Evolutionary conservation across 2,888 invertebrate species (phyloP).

Genomic region (Hirtodrosophila duncani): DNA sequence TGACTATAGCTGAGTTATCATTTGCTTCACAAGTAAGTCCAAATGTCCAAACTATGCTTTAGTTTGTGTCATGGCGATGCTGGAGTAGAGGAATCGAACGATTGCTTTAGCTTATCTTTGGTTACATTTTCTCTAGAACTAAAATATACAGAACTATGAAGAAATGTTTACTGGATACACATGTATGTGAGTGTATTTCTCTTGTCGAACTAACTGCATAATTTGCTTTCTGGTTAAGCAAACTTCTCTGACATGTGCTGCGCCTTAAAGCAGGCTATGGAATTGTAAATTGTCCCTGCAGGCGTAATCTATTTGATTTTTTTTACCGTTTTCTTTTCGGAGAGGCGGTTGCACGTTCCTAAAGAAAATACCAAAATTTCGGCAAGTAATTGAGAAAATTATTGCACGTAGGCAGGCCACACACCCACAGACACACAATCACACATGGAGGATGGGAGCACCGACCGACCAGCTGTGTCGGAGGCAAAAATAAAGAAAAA

Average conservation of each 20-base stretch:
- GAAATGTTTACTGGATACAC: too few species aligned
- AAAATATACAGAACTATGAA: too few species aligned
- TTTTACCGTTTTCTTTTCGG: conserved; percentile 10
- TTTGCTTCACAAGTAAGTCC: conserved; percentile 30
- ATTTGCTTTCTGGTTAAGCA: conserved; percentile 47
- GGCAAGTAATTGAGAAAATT: conserved; percentile 68
- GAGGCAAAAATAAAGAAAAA: conserved; percentile 6
- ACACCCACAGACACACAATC: conserved; percentile 42
- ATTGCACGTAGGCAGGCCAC: conserved; percentile 67
- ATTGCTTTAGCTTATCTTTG: too few species aligned
- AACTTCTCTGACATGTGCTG: too few species aligned
- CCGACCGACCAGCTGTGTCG: conserved; percentile 1
- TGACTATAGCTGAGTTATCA: too few species aligned
- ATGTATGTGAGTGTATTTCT: conserved; percentile 15
- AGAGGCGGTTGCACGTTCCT: conserved; percentile 11
- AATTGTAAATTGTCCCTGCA: conserved; percentile 60
- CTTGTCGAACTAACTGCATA: conserved; percentile 58
- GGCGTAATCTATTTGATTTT: conserved; percentile 68
- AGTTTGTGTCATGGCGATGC: too few species aligned
- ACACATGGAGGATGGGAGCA: conserved; percentile 15
- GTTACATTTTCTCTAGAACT: too few species aligned
- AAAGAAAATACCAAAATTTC: conserved; percentile 41
- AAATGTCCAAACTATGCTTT: too few species aligned
- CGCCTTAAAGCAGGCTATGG: conserved; percentile 58
- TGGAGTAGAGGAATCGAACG: too few species aligned